Evolutionary conservation across 1,140 invertebrate species (phyloP).

Genomic region (Phthorimaea operculella): DNA sequence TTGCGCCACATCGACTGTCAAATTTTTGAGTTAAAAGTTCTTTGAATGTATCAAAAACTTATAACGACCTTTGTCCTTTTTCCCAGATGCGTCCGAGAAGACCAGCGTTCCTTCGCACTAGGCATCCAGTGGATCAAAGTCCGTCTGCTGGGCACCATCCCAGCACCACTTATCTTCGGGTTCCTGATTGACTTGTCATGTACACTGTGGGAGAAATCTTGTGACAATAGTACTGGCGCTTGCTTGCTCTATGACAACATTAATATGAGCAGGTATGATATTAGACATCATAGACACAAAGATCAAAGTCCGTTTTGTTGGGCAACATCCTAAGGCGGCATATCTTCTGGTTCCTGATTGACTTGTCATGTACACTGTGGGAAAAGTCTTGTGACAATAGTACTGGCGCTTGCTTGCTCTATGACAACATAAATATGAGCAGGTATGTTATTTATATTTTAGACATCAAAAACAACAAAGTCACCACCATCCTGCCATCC

Average conservation of each 20-base stretch:
- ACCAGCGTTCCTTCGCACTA: slow-evolving; percentile 86
- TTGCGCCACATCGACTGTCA: too few species aligned
- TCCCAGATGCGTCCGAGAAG: slow-evolving; percentile 79
- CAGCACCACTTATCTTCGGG: slow-evolving; percentile 87
- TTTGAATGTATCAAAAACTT: too few species aligned
- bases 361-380: slow-evolving; percentile 86
- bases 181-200: slow-evolving; percentile 86
- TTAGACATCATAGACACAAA: too few species aligned
- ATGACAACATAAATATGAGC: slow-evolving; percentile 78
- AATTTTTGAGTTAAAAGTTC: too few species aligned
- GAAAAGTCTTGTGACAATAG: slow-evolving; percentile 68
- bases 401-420: slow-evolving; percentile 75
- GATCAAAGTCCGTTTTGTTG: too few species aligned
- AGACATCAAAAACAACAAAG: too few species aligned
- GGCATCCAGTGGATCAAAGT: slow-evolving; percentile 91
- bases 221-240: slow-evolving; percentile 68
- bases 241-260: slow-evolving; percentile 78
- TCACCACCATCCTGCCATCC: too few species aligned
- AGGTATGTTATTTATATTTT: too few species aligned
- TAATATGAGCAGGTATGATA: slow-evolving; percentile 73
- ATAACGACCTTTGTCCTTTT: too few species aligned
- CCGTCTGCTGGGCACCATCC: slow-evolving; percentile 83
- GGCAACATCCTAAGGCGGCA: too few species aligned
- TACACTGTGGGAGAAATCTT: slow-evolving; percentile 78
- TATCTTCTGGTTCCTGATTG: slow-evolving; percentile 86